These are phyloP conservation scores for Chesias legatella DNA, from an alignment of 2,888 invertebrate species.

Conservation along the genomic window DNA sequence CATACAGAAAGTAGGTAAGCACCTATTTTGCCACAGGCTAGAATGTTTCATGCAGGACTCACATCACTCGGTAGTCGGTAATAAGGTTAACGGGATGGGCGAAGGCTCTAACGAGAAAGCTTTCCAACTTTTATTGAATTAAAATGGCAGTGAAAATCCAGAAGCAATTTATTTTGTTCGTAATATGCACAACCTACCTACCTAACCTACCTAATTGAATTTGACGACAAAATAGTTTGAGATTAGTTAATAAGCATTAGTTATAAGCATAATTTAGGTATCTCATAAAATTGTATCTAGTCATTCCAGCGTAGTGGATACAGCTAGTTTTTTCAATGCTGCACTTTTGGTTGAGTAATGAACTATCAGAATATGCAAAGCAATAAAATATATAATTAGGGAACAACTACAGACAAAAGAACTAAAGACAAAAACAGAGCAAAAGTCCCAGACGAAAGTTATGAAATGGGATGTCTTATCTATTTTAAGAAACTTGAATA, in stretches of 20 bases:
- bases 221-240: too few species aligned
- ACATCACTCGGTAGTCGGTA: slow-evolving; percentile 42
- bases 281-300: too few species aligned
- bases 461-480: slow-evolving; percentile 37
- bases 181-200: background rate
- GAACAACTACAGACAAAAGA: slow-evolving; percentile 13
- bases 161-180: background rate
- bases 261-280: too few species aligned
- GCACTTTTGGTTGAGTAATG: too few species aligned
- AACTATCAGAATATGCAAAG: slow-evolving; percentile 9
- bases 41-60: slow-evolving; percentile 41
- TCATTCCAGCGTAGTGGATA: too few species aligned
- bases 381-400: slow-evolving; percentile 8
- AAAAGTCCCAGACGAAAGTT: slow-evolving; percentile 27
- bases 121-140: slow-evolving; percentile 53
- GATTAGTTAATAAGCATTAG: too few species aligned
- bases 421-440: slow-evolving; percentile 17
- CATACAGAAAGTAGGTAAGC: slow-evolving; percentile 33
- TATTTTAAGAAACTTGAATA: slow-evolving; percentile 51
- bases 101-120: slow-evolving; percentile 58
- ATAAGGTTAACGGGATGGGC: slow-evolving; percentile 68
- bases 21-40: slow-evolving; percentile 25
- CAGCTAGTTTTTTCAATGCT: too few species aligned
- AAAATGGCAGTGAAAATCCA: slow-evolving; percentile 36
- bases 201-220: too few species aligned